Evolutionary conservation across 1,140 invertebrate species (phyloP), one percentile per base, ranked within the genome.

Genomic region (Saccostrea cuccullata): DNA sequence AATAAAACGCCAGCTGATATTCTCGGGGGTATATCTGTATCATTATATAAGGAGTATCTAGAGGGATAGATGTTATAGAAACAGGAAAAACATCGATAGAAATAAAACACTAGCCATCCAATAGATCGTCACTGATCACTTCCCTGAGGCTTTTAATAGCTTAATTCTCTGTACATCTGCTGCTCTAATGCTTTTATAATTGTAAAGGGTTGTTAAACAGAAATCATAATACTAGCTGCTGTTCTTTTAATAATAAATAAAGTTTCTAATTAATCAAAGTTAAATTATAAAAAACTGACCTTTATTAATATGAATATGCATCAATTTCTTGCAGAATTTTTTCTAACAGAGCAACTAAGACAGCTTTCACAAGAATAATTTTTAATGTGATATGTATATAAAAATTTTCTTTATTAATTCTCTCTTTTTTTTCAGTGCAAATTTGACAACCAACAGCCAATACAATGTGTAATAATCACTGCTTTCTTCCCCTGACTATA

Each of bases 391-490:
- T 47, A 6, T 47, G 47, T 47, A 9, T 9, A 47, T 47, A 6
- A 47, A 47, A 47, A 8, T 47, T 47, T n/a, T 47, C 47, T 47
- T 47, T 9, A 47, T 47, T 36, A 15, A 55, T 88, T 86, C 86
- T 88, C 82, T 47, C 40, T 86, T 86, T 89, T 86, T n/a, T 87
- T 82, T 12, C 82, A 89, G 83, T 67, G 6, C 36, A 26, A 77
- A 77, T 77, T 77, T 77, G 70, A 77, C 23, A 30, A 77, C 26
- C 56, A 77, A 88, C 30, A 89, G 82, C 70, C 36, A 87, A 86
- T 91, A 91, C 87, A 91, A 91, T 91, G 90, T 91, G 91, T 91
- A 91, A 82, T 90, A 82, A 86, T 73, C 5, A 77, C 15, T 77
- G 70, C 70, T 30, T 26, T 36, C 70, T 26, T 15, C 55, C 40